Conservation (phyloP, 1,140 invertebrate genomes). For the Trichonephila inaurata region DNA sequence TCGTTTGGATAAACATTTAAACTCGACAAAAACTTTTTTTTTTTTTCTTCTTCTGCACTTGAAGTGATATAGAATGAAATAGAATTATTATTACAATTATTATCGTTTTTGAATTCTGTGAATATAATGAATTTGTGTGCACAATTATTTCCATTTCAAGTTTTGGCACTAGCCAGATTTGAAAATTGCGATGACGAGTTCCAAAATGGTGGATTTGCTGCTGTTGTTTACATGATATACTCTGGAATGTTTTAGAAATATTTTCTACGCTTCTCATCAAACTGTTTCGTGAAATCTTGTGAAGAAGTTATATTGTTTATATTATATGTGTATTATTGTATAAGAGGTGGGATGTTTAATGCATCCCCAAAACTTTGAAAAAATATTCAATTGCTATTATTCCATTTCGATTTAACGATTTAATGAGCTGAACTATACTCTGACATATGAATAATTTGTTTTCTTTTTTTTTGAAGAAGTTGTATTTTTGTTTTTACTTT, state of each 20-base stretch:
- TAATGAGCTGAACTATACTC: background rate
- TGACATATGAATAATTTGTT: background rate
- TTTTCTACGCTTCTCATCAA: slow-evolving; percentile 54
- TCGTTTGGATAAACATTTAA: slow-evolving; percentile 1
- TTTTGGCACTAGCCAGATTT: slow-evolving; percentile 6
- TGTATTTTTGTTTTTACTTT: background rate
- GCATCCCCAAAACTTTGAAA: background rate
- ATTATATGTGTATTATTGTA: slow-evolving; percentile 54
- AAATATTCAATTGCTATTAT: slow-evolving; percentile 6
- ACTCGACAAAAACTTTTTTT: background rate
- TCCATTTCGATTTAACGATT: background rate
- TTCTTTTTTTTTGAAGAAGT: background rate
- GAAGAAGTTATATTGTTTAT: slow-evolving; percentile 58
- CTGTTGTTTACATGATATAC: slow-evolving; percentile 1
- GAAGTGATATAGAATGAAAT: slow-evolving; percentile 14
- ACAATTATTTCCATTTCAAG: slow-evolving; percentile 38
- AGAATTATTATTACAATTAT: background rate
- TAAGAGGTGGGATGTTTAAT: slow-evolving; percentile 33
- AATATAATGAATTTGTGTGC: background rate
- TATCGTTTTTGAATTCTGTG: background rate
- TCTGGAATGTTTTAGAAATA: slow-evolving; percentile 57
- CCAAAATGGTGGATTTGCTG: slow-evolving; percentile 16
- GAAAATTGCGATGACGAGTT: background rate
- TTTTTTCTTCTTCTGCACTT: background rate
- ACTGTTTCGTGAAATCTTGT: background rate